A percentile compares a stretch with the other conserved stretches of the same genome.
These are phyloP conservation scores for Beaufortia kweichowensis DNA, from an alignment of 2,113 vertebrate genomes.

Conservation along the genomic window DNA sequence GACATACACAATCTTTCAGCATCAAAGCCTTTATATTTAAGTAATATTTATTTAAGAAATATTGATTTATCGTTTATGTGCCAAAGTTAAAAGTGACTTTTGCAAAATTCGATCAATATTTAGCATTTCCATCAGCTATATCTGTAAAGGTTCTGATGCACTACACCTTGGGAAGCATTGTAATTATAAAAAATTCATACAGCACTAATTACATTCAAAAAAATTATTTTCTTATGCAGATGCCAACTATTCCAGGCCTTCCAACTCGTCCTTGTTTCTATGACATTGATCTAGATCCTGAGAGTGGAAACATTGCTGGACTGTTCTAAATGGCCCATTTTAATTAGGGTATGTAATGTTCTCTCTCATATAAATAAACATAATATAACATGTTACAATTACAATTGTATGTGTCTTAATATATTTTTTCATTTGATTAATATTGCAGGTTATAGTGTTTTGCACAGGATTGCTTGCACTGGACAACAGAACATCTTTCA, in stretches of 20 bases:
- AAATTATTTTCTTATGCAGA: constrained; percentile 69
- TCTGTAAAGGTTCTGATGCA: not conserved
- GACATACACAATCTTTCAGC: too few species aligned
- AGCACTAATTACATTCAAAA: not conserved
- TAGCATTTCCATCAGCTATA: too few species aligned
- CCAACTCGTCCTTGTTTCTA: constrained; percentile 98
- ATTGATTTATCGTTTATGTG: too few species aligned
- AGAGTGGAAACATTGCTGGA: constrained; percentile 85
- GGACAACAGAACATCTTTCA: not conserved
- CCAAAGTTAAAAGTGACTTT: too few species aligned
- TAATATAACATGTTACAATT: not conserved
- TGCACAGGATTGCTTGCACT: not conserved
- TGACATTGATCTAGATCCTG: constrained; percentile 93
- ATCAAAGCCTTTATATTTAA: too few species aligned
- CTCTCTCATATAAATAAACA: not conserved
- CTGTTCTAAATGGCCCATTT: constrained; percentile 80
- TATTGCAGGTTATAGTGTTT: not conserved
- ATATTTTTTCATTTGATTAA: not conserved
- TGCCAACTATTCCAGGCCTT: constrained; percentile 97
- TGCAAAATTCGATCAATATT: too few species aligned
- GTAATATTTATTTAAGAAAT: too few species aligned
- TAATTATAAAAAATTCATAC: not conserved
- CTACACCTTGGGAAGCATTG: too few species aligned
- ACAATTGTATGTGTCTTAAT: not conserved
- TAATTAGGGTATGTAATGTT: constrained; percentile 50